A percentile compares a stretch with the other conserved stretches of the same genome.
Evolutionary conservation across 1,140 invertebrate species (phyloP).

Genomic region (Panagrolaimus sp.): DNA sequence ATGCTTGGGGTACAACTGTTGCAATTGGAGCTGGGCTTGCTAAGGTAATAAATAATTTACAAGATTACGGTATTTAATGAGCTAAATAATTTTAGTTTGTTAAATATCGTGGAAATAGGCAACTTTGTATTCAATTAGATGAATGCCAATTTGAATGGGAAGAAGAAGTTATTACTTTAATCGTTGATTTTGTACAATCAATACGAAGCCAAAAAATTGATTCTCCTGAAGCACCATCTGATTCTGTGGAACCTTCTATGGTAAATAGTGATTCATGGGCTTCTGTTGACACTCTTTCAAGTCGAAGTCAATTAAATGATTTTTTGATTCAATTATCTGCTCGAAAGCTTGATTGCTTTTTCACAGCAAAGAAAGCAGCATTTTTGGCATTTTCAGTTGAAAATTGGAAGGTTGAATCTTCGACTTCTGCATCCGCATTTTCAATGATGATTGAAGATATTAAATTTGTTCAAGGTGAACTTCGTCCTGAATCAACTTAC

Average conservation of each 20-base stretch:
- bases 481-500: background rate
- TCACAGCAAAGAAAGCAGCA: slow-evolving; percentile 37
- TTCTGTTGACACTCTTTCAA: slow-evolving; percentile 7
- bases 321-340: slow-evolving; percentile 30
- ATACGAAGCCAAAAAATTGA: background rate
- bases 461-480: background rate
- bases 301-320: background rate
- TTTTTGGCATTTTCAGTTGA: slow-evolving; percentile 30
- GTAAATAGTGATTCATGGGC: background rate
- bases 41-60: slow-evolving; percentile 22
- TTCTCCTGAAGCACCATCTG: background rate
- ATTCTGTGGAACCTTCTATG: background rate
- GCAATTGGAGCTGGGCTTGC: slow-evolving; percentile 38
- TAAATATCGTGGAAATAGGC: background rate
- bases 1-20: slow-evolving; percentile 39
- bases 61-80: slow-evolving; percentile 14
- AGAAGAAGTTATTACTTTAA: slow-evolving; percentile 36
- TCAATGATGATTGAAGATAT: background rate
- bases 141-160: slow-evolving; percentile 50
- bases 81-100: background rate
- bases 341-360: slow-evolving; percentile 30
- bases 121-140: slow-evolving; percentile 35
- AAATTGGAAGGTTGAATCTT: slow-evolving; percentile 22
- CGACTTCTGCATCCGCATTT: background rate
- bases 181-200: slow-evolving; percentile 24